phyloP scores from a whole-genome alignment of 2,797 vertebrate species.

The Mastacembelus armatus region DNA sequence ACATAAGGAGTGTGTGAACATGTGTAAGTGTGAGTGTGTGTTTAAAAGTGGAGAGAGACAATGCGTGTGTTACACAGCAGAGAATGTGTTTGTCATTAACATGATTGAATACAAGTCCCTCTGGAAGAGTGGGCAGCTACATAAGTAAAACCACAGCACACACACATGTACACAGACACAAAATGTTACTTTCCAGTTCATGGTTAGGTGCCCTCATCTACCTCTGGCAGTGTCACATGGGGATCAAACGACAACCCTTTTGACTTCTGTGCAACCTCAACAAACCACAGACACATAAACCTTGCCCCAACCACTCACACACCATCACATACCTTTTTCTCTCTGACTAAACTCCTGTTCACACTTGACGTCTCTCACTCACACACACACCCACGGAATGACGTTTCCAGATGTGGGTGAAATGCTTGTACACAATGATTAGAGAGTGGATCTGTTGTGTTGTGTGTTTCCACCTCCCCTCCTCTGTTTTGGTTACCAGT shows the following conservation, averaged over 20 bases:
- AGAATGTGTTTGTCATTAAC: constrained; percentile 81
- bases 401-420: constrained; percentile 65
- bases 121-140: constrained; percentile 52
- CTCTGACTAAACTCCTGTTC: constrained; percentile 42
- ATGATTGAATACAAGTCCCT: constrained; percentile 69
- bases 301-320: constrained; percentile 14
- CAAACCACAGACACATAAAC: constrained; percentile 21
- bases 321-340: constrained; percentile 36
- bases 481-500: constrained; percentile 75
- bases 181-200: constrained; percentile 6
- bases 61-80: constrained; percentile 35
- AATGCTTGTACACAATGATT: constrained; percentile 56
- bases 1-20: constrained; percentile 49
- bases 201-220: constrained; percentile 15
- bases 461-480: constrained; percentile 65
- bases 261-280: constrained; percentile 17
- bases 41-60: constrained; percentile 4
- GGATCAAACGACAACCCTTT: constrained; percentile 29
- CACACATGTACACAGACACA: constrained; percentile 35
- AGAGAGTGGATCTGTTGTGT: constrained; percentile 31
- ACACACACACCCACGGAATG: constrained; percentile 34
- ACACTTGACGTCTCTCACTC: constrained; percentile 19
- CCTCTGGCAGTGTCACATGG: constrained; percentile 8
- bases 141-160: constrained; percentile 31
- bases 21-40: constrained; percentile 18